Evolutionary conservation across 2,113 vertebrate species (phyloP).

Genomic region (Gallinago media): DNA sequence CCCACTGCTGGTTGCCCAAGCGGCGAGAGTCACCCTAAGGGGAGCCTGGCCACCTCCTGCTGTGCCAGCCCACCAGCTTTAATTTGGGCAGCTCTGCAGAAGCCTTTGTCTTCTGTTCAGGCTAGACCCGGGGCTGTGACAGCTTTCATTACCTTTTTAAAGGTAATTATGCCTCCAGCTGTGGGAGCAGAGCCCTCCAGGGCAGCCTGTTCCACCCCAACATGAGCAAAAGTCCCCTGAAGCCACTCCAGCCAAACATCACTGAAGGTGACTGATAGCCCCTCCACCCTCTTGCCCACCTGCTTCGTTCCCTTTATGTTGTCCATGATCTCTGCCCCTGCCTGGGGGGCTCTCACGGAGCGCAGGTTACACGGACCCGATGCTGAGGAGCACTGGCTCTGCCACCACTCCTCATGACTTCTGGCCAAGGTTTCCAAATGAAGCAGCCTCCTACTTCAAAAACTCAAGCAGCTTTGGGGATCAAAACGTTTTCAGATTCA

Average conservation of each 20-base stretch:
- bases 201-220: neutral
- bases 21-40: neutral
- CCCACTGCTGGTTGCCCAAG: neutral
- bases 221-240: neutral
- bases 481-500: neutral
- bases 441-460: neutral
- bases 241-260: neutral
- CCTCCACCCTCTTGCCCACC: neutral
- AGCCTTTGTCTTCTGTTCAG: neutral
- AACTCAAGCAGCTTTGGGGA: neutral
- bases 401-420: neutral
- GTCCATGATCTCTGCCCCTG: accelerated
- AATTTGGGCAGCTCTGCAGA: accelerated
- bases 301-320: neutral
- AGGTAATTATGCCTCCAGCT: neutral
- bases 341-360: neutral
- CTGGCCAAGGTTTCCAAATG: neutral
- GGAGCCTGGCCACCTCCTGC: neutral
- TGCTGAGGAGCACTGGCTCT: neutral
- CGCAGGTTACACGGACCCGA: neutral
- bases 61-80: neutral
- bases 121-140: neutral
- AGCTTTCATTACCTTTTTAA: neutral
- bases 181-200: neutral
- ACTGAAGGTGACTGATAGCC: neutral